A percentile compares a stretch with the other conserved stretches of the same genome.
Conservation (phyloP, 2,888 invertebrate species). For the Meteorus cinctellus region DNA sequence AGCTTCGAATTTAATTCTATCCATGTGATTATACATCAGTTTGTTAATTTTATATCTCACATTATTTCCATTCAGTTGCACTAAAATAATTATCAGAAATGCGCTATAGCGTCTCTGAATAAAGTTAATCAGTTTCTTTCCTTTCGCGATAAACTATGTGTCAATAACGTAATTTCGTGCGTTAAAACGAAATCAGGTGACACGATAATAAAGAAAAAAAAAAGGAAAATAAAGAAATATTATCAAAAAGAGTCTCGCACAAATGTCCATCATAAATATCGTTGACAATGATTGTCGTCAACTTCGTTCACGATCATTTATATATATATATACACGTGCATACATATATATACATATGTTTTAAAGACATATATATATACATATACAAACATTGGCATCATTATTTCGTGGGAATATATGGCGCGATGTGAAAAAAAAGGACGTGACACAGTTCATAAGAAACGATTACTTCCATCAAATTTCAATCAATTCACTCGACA, state of each 20-base stretch:
- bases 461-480: not conserved
- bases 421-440: not conserved
- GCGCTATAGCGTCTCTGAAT: not conserved
- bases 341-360: not conserved
- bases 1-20: not conserved
- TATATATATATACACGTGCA: not conserved
- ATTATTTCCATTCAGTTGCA: not conserved
- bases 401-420: not conserved
- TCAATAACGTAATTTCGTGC: not conserved
- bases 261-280: not conserved
- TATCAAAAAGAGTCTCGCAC: not conserved
- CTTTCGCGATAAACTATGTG: not conserved
- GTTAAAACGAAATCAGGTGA: not conserved
- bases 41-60: not conserved
- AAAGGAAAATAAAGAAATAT: not conserved
- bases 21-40: constrained; percentile 6
- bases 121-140: not conserved
- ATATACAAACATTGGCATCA: constrained; percentile 15
- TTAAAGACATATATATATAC: not conserved
- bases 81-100: constrained; percentile 9
- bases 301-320: not conserved
- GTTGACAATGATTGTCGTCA: not conserved
- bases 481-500: not conserved
- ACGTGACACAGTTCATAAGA: constrained; percentile 5
- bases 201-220: not conserved